Percentiles rank a stretch among this genome's conserved stretches.
Evolutionary conservation across 2,113 vertebrate genomes (phyloP).

Genomic region (Cynoglossus semilaevis): DNA sequence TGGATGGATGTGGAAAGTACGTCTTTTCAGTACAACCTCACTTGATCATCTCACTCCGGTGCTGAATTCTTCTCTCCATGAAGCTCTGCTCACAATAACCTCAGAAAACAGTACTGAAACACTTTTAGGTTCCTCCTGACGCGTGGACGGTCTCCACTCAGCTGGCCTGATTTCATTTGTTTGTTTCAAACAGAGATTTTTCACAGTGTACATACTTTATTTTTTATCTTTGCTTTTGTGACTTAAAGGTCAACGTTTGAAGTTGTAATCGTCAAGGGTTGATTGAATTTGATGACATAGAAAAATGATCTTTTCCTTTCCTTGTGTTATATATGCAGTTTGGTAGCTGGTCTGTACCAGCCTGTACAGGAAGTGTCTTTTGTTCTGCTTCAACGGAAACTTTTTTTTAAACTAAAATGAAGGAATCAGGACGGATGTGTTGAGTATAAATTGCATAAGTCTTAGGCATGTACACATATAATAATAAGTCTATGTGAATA

Average conservation of each 20-base stretch:
- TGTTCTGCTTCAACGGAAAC: no score
- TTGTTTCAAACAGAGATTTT: slow-evolving; percentile 52
- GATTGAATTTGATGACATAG: no score
- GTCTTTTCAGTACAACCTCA: slow-evolving; percentile 21
- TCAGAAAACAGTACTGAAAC: slow-evolving; percentile 44
- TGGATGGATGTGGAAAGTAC: background rate
- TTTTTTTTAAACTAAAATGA: no score
- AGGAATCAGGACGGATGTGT: no score
- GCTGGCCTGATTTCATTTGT: slow-evolving; percentile 75
- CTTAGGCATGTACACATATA: no score
- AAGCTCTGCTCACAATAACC: slow-evolving; percentile 41
- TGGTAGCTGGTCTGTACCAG: no score
- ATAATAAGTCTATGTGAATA: no score
- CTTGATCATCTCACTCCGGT: slow-evolving; percentile 50
- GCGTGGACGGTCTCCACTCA: slow-evolving; percentile 64
- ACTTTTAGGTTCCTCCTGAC: slow-evolving; percentile 37
- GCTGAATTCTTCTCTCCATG: slow-evolving; percentile 47
- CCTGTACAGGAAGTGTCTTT: no score
- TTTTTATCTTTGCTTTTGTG: slow-evolving; percentile 33
- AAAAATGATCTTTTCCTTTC: no score
- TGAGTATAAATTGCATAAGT: no score
- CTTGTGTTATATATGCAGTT: no score
- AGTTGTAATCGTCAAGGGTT: slow-evolving; percentile 22
- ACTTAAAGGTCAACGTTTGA: background rate
- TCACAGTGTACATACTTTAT: slow-evolving; percentile 56